Evolutionary conservation across 2,113 vertebrate genomes (phyloP).

Genomic region (Plotosus lineatus): DNA sequence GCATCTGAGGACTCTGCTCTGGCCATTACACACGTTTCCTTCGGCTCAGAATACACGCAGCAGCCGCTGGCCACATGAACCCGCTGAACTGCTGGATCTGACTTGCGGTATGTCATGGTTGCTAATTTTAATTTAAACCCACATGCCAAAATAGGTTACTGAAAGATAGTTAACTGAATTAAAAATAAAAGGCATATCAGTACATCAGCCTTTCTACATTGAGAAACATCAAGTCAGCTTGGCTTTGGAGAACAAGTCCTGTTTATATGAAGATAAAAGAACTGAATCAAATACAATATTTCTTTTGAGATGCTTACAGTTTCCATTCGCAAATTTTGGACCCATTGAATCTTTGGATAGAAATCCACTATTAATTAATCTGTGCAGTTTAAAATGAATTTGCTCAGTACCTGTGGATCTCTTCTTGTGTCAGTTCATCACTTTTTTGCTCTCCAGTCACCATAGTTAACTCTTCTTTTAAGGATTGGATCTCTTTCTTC

Average conservation of each 20-base stretch:
- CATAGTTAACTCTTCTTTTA: conserved; percentile 86
- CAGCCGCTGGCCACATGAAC: conserved; percentile 30
- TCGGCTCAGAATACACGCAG: conserved; percentile 24
- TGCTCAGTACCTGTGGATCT: conserved; percentile 78
- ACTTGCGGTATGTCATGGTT: not conserved
- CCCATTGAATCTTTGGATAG: not conserved
- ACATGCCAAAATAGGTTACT: conserved; percentile 4
- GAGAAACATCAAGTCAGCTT: not conserved
- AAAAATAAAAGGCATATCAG: conserved; percentile 16
- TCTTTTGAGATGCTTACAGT: not conserved
- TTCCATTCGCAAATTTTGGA: not conserved
- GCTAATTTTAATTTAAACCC: conserved; percentile 27
- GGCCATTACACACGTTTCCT: conserved; percentile 36
- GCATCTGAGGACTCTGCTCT: conserved; percentile 33
- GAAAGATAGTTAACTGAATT: conserved; percentile 22
- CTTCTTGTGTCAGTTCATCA: conserved; percentile 77
- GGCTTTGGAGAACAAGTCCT: not conserved
- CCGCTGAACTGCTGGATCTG: conserved; percentile 39
- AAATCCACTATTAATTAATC: not conserved
- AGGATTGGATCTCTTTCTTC: conserved; percentile 82
- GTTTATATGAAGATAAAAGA: not conserved
- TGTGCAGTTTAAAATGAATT: not conserved
- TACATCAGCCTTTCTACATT: not conserved
- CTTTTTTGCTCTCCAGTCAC: conserved; percentile 80
- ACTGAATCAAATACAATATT: not conserved